Percentiles rank a stretch among this genome's conserved stretches.
phyloP scores from a whole-genome alignment of 2,113 vertebrate genomes.

The Proteles cristata region DNA sequence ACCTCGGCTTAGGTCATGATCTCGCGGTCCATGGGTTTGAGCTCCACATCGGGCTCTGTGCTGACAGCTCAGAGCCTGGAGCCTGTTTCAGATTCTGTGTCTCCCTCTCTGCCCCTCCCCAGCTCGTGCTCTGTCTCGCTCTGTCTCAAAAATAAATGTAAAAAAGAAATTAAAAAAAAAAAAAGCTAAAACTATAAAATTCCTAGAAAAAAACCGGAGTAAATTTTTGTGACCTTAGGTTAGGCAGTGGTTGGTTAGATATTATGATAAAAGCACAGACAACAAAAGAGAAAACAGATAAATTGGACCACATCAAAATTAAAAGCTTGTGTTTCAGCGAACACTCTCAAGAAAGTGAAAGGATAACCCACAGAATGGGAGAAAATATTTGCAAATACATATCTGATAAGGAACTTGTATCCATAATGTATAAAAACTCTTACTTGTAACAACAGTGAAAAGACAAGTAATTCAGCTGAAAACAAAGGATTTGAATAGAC shows the following conservation, averaged over 20 bases:
- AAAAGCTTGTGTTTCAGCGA: background rate
- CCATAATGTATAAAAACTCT: background rate
- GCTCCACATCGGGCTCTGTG: too few species aligned
- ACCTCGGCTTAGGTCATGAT: too few species aligned
- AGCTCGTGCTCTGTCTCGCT: too few species aligned
- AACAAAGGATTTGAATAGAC: conserved; percentile 10
- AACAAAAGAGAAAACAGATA: background rate
- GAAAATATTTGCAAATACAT: background rate
- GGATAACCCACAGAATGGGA: background rate
- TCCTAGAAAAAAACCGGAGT: background rate
- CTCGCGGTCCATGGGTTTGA: too few species aligned
- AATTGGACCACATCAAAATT: background rate
- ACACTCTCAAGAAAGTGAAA: background rate
- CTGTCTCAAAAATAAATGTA: too few species aligned
- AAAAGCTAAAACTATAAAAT: background rate
- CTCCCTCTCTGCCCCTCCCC: too few species aligned
- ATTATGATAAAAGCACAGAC: background rate
- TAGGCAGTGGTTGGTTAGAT: background rate
- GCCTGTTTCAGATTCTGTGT: too few species aligned
- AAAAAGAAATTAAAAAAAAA: too few species aligned
- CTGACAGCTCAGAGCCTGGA: too few species aligned
- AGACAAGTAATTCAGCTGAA: background rate
- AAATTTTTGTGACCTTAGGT: background rate
- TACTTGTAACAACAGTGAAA: background rate
- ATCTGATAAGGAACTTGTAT: background rate